phyloP scores from a whole-genome alignment of 1,140 invertebrate genomes.

The Habropoda laboriosa region DNA sequence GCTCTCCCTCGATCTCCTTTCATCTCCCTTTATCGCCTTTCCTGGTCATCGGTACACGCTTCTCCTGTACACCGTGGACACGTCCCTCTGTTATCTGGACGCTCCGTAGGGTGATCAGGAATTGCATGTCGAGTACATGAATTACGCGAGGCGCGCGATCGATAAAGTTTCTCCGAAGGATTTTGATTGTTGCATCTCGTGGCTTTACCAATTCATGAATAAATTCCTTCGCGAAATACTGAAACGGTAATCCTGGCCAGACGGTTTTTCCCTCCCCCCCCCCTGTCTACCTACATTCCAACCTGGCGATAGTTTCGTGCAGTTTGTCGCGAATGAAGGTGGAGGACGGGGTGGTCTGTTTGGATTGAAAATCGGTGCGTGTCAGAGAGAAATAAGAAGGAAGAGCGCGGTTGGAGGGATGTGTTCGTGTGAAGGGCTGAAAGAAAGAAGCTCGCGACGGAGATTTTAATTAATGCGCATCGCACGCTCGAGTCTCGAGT shows the following conservation, averaged over 20 bases:
- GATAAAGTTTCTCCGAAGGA: slow-evolving; percentile 45
- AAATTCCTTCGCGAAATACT: slow-evolving; percentile 2
- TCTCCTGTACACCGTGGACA: slow-evolving; percentile 52
- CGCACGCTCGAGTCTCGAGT: background rate
- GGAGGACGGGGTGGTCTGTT: no score
- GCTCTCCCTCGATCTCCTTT: slow-evolving; percentile 12
- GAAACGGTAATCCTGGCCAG: background rate
- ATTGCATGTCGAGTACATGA: slow-evolving; percentile 56
- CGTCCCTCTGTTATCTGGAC: slow-evolving; percentile 60
- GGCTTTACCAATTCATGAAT: background rate
- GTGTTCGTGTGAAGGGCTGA: background rate
- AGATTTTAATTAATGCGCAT: slow-evolving; percentile 1
- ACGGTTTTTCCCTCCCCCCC: background rate
- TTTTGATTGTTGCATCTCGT: slow-evolving; percentile 33
- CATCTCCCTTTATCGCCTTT: slow-evolving; percentile 33
- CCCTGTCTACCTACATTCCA: no score
- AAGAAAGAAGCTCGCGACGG: background rate
- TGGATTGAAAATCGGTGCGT: no score
- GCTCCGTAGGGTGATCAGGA: slow-evolving; percentile 57
- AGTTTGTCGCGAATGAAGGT: no score
- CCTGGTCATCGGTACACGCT: slow-evolving; percentile 45
- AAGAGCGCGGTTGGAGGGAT: no score
- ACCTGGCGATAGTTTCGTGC: no score
- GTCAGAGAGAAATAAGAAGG: no score
- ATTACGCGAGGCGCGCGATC: slow-evolving; percentile 43